Conservation (phyloP, 2,888 invertebrate genomes). For the Clivina fossor region DNA sequence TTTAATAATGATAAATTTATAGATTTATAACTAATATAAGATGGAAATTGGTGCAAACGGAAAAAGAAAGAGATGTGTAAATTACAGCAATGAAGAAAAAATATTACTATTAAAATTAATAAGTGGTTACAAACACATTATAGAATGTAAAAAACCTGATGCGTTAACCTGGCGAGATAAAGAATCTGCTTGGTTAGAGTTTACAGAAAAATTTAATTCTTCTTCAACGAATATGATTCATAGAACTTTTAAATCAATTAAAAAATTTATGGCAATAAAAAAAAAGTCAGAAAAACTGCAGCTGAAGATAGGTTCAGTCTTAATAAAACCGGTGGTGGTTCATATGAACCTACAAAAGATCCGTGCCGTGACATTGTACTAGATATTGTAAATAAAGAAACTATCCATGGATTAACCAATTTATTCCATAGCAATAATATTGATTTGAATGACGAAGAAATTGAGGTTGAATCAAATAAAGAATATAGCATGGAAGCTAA, state of each 20-base stretch:
- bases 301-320: not conserved
- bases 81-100: too few species aligned
- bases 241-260: not conserved
- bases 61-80: too few species aligned
- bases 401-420: not conserved
- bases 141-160: slow-evolving; percentile 5
- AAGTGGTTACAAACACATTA: slow-evolving; percentile 3
- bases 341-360: not conserved
- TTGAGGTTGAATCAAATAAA: too few species aligned
- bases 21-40: too few species aligned
- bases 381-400: not conserved
- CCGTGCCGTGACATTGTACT: not conserved
- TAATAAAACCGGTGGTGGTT: not conserved
- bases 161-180: slow-evolving; percentile 1
- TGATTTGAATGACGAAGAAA: not conserved
- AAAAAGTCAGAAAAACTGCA: not conserved
- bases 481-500: too few species aligned
- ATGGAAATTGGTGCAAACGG: too few species aligned
- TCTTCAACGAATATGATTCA: not conserved
- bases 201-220: slow-evolving; percentile 4
- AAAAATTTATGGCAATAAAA: slow-evolving; percentile 6
- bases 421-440: not conserved
- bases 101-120: too few species aligned
- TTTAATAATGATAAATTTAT: too few species aligned
- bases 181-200: not conserved